Percentiles rank a stretch among this genome's conserved stretches.
These are phyloP conservation scores for Coboldia fuscipes DNA, from an alignment of 1,140 invertebrate genomes.

Conservation along the genomic window DNA sequence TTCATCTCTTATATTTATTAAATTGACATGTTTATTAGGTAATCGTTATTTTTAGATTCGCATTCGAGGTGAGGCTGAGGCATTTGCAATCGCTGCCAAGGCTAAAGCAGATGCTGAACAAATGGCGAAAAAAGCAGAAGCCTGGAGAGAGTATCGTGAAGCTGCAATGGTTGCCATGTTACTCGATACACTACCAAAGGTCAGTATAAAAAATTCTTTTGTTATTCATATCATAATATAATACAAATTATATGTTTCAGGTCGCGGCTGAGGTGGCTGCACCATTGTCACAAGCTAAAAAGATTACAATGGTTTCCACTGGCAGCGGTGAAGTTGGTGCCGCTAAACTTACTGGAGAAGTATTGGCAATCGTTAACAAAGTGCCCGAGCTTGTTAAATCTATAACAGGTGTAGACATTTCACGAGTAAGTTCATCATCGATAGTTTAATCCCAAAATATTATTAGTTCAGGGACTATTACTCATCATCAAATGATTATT, in stretches of 20 bases:
- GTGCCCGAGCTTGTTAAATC: slow-evolving; percentile 76
- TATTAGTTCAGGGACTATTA: neutral
- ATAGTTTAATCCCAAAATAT: slow-evolving; percentile 15
- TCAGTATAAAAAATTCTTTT: slow-evolving; percentile 23
- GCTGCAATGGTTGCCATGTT: slow-evolving; percentile 97
- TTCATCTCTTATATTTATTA: slow-evolving; percentile 12
- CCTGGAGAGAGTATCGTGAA: slow-evolving; percentile 87
- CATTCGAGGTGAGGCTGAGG: slow-evolving; percentile 69
- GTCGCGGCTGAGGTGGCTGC: slow-evolving; percentile 89
- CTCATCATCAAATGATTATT: too few species aligned
- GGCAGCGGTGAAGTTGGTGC: slow-evolving; percentile 83
- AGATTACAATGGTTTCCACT: slow-evolving; percentile 85
- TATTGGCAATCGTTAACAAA: slow-evolving; percentile 75
- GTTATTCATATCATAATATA: neutral
- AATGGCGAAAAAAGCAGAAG: slow-evolving; percentile 91
- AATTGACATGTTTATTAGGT: neutral
- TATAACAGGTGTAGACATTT: slow-evolving; percentile 81
- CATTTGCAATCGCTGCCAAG: slow-evolving; percentile 80
- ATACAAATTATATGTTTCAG: slow-evolving; percentile 23
- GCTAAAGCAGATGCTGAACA: slow-evolving; percentile 90
- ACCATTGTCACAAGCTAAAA: slow-evolving; percentile 77
- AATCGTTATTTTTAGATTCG: slow-evolving; percentile 13
- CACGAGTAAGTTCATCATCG: slow-evolving; percentile 39
- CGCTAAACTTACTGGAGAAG: slow-evolving; percentile 80
- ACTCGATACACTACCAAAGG: slow-evolving; percentile 86